Conservation (phyloP, 1,140 invertebrate genomes). For the Euwallacea similis region DNA sequence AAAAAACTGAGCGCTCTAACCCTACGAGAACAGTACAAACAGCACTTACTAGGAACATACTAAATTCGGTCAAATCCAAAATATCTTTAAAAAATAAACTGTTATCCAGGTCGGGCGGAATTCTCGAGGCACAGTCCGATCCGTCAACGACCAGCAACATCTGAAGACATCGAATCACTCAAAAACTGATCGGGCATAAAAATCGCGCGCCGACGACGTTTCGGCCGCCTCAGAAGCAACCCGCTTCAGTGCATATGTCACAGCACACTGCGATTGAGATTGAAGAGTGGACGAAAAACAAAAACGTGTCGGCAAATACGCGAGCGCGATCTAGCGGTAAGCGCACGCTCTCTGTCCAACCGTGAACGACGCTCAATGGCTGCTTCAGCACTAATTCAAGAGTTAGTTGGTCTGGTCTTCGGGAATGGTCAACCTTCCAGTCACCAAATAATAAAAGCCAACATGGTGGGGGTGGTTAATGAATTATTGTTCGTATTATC, state of each 20-base stretch:
- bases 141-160: background rate
- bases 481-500: constrained; percentile 33
- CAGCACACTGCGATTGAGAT: constrained; percentile 20
- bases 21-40: constrained; percentile 29
- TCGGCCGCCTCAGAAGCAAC: background rate
- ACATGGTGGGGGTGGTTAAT: constrained; percentile 34
- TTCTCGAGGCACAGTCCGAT: constrained; percentile 12
- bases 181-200: background rate
- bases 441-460: constrained; percentile 34
- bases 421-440: constrained; percentile 36
- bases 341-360: constrained; percentile 15
- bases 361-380: constrained; percentile 18
- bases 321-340: constrained; percentile 21
- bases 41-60: constrained; percentile 38
- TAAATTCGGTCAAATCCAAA: constrained; percentile 32
- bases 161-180: too few relatives aligned
- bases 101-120: constrained; percentile 22
- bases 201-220: background rate
- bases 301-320: background rate
- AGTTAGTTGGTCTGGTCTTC: constrained; percentile 23
- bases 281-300: background rate
- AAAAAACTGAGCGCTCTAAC: constrained; percentile 27
- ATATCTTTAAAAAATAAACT: constrained; percentile 28
- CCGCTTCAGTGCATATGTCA: constrained; percentile 27
- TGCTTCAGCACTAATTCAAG: constrained; percentile 34